Percentiles rank a stretch among this genome's conserved stretches.
Evolutionary conservation across 1,140 invertebrate genomes (phyloP).

Genomic region (Pygmarrhopalites habei): DNA sequence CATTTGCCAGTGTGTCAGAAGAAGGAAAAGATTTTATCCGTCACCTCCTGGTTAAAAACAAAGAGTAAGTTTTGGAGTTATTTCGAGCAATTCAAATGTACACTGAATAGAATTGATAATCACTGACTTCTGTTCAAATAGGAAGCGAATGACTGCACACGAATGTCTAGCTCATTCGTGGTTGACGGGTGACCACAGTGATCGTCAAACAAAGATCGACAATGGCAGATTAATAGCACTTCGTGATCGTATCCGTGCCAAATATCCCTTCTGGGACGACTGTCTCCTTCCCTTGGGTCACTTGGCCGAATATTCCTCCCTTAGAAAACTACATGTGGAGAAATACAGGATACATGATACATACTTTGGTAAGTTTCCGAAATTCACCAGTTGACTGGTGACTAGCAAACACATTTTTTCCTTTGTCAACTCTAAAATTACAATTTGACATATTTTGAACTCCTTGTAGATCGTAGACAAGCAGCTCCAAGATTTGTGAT

Average conservation of each 20-base stretch:
- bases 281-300: constrained; percentile 89
- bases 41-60: constrained; percentile 83
- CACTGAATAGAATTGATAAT: not conserved
- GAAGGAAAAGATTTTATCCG: constrained; percentile 98
- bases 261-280: constrained; percentile 85
- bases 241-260: constrained; percentile 73
- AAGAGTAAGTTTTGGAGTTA: constrained; percentile 65
- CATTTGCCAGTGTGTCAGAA: constrained; percentile 85
- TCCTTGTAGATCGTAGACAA: constrained; percentile 80
- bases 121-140: constrained; percentile 41
- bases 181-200: constrained; percentile 75
- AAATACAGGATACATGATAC: constrained; percentile 95
- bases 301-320: constrained; percentile 90
- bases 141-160: constrained; percentile 95
- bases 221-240: constrained; percentile 76
- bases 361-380: constrained; percentile 67
- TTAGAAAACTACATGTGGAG: constrained; percentile 92
- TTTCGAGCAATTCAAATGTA: too few species aligned
- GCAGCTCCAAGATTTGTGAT: constrained; percentile 96
- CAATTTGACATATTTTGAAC: too few species aligned
- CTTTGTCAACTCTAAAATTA: too few species aligned
- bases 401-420: too few species aligned
- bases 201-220: constrained; percentile 62
- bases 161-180: constrained; percentile 93
- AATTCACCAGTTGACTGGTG: too few species aligned